Conservation (phyloP, 1,140 invertebrate species). For the Stegodyphus mimosarum region DNA sequence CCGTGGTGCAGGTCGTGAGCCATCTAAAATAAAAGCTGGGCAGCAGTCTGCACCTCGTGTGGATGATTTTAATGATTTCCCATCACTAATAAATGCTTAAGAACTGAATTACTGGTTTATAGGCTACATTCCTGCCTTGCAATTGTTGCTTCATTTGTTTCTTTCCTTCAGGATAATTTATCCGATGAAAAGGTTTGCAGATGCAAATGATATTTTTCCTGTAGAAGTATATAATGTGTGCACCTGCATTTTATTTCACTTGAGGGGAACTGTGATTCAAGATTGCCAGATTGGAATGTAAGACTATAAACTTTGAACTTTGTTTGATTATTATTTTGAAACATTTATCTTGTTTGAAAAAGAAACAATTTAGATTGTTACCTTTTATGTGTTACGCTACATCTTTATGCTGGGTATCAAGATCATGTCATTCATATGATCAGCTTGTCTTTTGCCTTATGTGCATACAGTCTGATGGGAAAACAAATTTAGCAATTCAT, state of each 20-base stretch:
- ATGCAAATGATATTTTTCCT: background rate
- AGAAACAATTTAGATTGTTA: background rate
- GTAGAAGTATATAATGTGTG: background rate
- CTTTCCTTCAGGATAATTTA: no score
- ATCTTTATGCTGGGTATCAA: background rate
- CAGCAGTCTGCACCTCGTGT: constrained; percentile 86
- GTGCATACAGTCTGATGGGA: background rate
- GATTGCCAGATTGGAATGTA: constrained; percentile 3
- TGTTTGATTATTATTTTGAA: background rate
- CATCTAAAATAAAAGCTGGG: constrained; percentile 32
- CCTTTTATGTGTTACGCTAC: background rate
- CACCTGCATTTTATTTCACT: no score
- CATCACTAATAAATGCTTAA: constrained; percentile 77
- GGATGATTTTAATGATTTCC: constrained; percentile 94
- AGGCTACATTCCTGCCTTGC: constrained; percentile 40
- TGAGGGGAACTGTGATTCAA: no score
- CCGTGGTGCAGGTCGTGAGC: constrained; percentile 47
- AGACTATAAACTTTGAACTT: background rate
- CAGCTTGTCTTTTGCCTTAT: constrained; percentile 4
- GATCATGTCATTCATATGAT: background rate
- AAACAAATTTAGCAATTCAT: background rate
- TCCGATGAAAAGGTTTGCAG: no score
- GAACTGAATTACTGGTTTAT: constrained; percentile 24
- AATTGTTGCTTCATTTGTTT: background rate
- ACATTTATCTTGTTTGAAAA: background rate